Evolutionary conservation across 53 echinoderm and acorn worm species (phyloP), one percentile per base, ranked within the genome.

Genomic region (Patiria pectinifera): DNA sequence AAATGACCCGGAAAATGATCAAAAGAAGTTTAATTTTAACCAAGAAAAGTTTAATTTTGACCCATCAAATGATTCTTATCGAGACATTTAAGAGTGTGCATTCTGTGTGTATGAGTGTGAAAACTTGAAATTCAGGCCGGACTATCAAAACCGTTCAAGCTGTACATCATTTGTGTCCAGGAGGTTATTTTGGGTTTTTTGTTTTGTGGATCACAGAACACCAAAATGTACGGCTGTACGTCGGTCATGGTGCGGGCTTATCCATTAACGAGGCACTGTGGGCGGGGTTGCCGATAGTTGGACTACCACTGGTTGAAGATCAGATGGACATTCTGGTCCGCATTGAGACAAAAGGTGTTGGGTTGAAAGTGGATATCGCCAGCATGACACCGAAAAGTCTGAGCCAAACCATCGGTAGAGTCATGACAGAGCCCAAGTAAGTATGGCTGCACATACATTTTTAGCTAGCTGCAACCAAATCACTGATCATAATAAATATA

Each of bases 221-320:
- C 59, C 5, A 4, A 2, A 82, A 59, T 58, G n/a, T 58, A 14
- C 45, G 59, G 15, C 46, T 48, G 22, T 58, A n/a, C 59, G 53
- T 82, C 6, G 24, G 58, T 23, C 82, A 82, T 1, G 82, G 82
- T 48, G 82, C 58, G 9, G 2, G 2, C 11, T 2, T 12, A 6
- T 24, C 47, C 59, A 59, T 87, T 13, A 4, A 53, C 59, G 87
- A 87, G 61, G 77, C 87, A 23, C 48, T 59, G 11, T 87, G 59
- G 78, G 76, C 76, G 3, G 87, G 76, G 7, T 74, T 87, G 14
- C 87, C 87, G 11, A 18, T 87, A 15, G 87, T 87, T 22, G 87
- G 87, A 9, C 48, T 87, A 3, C 87, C 87, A 26, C 77, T 87
- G 12, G 0, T 87, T 7, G 44, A 3, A 2, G 87, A 87, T 18